These are phyloP conservation scores for Rhynchophorus ferrugineus DNA, from an alignment of 1,140 invertebrate species.

Conservation along the genomic window DNA sequence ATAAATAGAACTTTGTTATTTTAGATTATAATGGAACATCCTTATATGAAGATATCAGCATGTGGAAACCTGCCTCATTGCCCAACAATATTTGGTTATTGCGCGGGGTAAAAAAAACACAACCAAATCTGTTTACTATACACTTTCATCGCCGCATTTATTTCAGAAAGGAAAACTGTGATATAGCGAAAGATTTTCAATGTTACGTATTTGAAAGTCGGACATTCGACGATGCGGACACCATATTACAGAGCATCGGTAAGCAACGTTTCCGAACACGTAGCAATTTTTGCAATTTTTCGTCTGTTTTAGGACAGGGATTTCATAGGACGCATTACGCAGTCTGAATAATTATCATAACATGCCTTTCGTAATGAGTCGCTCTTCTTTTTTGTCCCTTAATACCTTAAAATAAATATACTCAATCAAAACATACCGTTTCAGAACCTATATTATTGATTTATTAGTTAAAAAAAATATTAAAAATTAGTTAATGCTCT, in stretches of 20 bases:
- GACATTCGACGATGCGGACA: slow-evolving; percentile 43
- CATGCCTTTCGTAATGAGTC: not conserved
- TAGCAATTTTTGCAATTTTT: slow-evolving; percentile 4
- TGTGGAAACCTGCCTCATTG: slow-evolving; percentile 50
- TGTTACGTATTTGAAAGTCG: slow-evolving; percentile 50
- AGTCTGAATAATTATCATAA: slow-evolving; percentile 22
- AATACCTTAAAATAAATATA: slow-evolving; percentile 1
- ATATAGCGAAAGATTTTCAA: slow-evolving; percentile 47
- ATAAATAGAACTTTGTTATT: slow-evolving; percentile 16
- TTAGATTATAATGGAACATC: slow-evolving; percentile 46
- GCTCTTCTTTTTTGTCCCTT: no score
- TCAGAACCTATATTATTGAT: not conserved
- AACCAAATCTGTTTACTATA: not conserved
- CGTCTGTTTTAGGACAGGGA: slow-evolving; percentile 31
- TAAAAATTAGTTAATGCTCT: no score
- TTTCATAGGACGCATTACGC: slow-evolving; percentile 36
- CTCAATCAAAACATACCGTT: not conserved
- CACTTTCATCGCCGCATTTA: not conserved
- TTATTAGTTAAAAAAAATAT: no score
- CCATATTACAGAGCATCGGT: slow-evolving; percentile 41
- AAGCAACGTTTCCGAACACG: slow-evolving; percentile 2
- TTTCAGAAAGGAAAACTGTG: slow-evolving; percentile 51
- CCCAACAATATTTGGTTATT: slow-evolving; percentile 54
- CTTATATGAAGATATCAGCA: slow-evolving; percentile 58
- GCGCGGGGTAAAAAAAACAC: slow-evolving; percentile 47